Percentiles rank a stretch among this genome's conserved stretches.
These are phyloP conservation scores for Prietella phreatophila DNA, from an alignment of 2,113 vertebrate genomes.

Conservation along the genomic window DNA sequence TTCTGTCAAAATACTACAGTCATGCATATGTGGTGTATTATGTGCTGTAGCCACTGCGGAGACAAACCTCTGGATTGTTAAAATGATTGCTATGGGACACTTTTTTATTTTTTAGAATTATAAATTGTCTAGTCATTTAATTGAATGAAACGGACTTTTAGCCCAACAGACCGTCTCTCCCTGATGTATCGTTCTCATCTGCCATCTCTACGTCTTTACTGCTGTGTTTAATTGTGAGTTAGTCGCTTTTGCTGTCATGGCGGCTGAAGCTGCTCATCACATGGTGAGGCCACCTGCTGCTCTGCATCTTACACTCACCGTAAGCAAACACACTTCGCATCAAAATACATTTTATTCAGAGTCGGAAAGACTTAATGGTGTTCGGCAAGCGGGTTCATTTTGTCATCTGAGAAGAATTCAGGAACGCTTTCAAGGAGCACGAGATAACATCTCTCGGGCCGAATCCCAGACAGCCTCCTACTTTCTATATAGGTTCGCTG, in stretches of 20 bases:
- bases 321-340: conserved; percentile 33
- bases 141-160: neutral
- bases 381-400: conserved; percentile 19
- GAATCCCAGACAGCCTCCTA: neutral
- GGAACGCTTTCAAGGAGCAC: neutral
- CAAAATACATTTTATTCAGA: conserved; percentile 55
- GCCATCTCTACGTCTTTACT: conserved; percentile 47
- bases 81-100: neutral
- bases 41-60: neutral
- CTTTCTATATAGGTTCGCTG: neutral
- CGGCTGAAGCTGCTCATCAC: conserved; percentile 58
- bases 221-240: conserved; percentile 12
- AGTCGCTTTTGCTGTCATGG: conserved; percentile 57
- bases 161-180: neutral
- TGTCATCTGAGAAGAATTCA: neutral
- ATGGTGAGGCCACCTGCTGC: conserved; percentile 60
- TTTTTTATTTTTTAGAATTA: neutral
- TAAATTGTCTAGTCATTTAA: neutral
- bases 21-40: neutral
- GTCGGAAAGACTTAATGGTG: neutral
- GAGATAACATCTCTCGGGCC: neutral
- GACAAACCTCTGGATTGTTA: neutral
- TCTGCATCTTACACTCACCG: conserved; percentile 9
- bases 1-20: neutral
- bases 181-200: conserved; percentile 8